Conservation (phyloP, 2,888 invertebrate species). For the Platycheirus rosarum region DNA sequence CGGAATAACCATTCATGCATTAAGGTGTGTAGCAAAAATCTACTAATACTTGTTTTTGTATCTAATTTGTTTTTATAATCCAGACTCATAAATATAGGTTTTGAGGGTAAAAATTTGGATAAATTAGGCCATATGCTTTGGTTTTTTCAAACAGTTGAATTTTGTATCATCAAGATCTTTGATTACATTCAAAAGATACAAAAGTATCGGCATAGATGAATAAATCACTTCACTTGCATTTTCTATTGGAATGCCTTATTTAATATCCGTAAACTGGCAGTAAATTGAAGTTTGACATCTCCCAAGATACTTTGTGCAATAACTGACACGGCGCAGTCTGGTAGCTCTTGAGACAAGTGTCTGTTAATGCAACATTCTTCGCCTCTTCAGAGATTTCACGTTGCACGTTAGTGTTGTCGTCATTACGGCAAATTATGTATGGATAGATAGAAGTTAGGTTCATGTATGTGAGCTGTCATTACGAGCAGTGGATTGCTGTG, state of each 20-base stretch:
- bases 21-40: conserved; percentile 70
- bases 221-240: conserved; percentile 60
- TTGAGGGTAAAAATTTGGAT: conserved; percentile 32
- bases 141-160: conserved; percentile 6
- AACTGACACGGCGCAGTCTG: neutral
- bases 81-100: conserved; percentile 31
- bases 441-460: neutral
- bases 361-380: conserved; percentile 31
- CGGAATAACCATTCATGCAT: conserved; percentile 74
- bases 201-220: conserved; percentile 10
- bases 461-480: conserved; percentile 31
- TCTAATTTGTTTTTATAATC: conserved; percentile 31
- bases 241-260: conserved; percentile 55
- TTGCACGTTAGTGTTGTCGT: conserved; percentile 34
- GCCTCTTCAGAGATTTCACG: conserved; percentile 33
- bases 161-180: conserved; percentile 55
- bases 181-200: neutral
- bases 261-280: conserved; percentile 52
- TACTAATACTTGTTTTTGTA: conserved; percentile 47
- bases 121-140: conserved; percentile 52
- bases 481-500: conserved; percentile 6
- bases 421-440: conserved; percentile 19
- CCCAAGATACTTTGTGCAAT: conserved; percentile 48
- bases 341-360: conserved; percentile 28
- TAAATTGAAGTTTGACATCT: conserved; percentile 38